Base-by-base conservation (phyloP, 1,140 invertebrate genomes). In the Macrobrachium nipponense region DNA sequence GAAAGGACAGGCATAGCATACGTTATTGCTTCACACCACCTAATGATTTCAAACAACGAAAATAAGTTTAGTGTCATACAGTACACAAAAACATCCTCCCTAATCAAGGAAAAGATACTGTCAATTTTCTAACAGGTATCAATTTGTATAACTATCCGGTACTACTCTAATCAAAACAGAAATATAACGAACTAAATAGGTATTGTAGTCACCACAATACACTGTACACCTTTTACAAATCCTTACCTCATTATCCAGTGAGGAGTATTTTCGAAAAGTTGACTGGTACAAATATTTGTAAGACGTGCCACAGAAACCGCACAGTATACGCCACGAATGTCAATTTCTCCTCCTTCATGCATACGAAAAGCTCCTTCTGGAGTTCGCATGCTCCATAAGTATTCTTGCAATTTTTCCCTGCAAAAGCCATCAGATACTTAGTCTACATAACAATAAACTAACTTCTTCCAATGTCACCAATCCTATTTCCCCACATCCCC, bases 321-420 rank as follows among this genome's bases (percentile, higher is more conserved):
- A 94, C 98, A 99, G 91, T 99, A 99, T 64, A 95, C 95, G 43
- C 97, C 98, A 90, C 98, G 93, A 36, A 99, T 96, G 92, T 99
- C 98, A 27, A 95, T 93, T 93, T 99, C 98, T n/a, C 98, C 98
- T 89, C 95, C 96, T 78, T 94, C 93, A 91, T 99, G 97, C 93
- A 99, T 94, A 61, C 93, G 93, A 92, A 98, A 99, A 62, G 96
- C 95, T 60, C 98, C 98, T 92, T 99, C 96, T n/a, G 94, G 91
- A 87, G 94, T 93, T 88, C 94, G 93, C 83, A 98, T 93, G 23
- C 94, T 93, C 91, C 93, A 94, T 51, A 99, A 91, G 93, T 98
- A 99, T 80, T 94, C 92, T 87, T 94, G 92, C 61, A 99, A 92
- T 27, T 91, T 93, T 89, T 94, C 91, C 72, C 94, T 95, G 91